phyloP scores from a whole-genome alignment of 2,888 invertebrate species.

The Synergus laeviventris region DNA sequence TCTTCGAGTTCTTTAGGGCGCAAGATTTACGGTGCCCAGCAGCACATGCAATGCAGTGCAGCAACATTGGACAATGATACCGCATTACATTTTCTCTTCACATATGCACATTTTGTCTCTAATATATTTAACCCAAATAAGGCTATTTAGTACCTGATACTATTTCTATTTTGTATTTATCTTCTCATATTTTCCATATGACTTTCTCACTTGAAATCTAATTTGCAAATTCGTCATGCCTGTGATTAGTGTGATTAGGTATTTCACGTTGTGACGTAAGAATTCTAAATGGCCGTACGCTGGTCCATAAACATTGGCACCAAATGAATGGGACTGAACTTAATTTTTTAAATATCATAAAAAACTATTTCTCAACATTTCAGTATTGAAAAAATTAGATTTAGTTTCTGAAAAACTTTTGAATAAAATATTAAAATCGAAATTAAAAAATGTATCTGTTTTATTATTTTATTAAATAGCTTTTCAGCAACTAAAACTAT shows the following conservation, averaged over 20 bases:
- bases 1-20: conserved; percentile 60
- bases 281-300: no score
- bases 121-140: conserved; percentile 1
- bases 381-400: no score
- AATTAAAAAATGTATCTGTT: no score
- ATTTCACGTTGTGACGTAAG: no score
- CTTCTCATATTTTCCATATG: background rate
- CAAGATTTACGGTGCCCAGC: conserved; percentile 64
- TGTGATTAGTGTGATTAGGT: background rate
- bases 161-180: background rate
- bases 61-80: conserved; percentile 41
- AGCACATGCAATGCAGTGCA: conserved; percentile 53
- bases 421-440: no score
- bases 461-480: no score
- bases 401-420: no score
- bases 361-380: no score
- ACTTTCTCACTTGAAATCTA: background rate
- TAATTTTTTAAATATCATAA: no score
- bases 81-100: conserved; percentile 2
- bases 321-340: no score
- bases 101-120: background rate
- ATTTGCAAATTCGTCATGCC: conserved; percentile 24
- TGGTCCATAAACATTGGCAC: no score
- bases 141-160: conserved; percentile 7
- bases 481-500: no score